Conservation (phyloP, 2,113 vertebrate species). For the Prietella phreatophila region DNA sequence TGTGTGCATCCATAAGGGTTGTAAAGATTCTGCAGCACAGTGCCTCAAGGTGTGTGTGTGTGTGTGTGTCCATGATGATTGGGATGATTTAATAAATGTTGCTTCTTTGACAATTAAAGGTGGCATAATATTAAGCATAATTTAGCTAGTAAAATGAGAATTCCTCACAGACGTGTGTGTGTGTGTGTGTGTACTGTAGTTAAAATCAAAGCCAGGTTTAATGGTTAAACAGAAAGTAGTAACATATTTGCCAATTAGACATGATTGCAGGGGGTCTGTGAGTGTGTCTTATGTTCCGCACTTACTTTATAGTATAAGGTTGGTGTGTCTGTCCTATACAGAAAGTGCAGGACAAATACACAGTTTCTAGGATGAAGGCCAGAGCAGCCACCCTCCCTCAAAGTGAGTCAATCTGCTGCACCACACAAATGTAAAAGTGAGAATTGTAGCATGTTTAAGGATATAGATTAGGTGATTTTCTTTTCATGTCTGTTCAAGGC, state of each 20-base stretch:
- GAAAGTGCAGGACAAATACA: conserved; percentile 85
- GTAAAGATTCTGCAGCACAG: conserved; percentile 78
- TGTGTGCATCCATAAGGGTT: conserved; percentile 80
- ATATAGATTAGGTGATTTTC: not conserved
- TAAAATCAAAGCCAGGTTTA: conserved; percentile 22
- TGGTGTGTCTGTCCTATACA: conserved; percentile 57
- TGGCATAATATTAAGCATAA: not conserved
- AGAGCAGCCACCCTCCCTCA: conserved; percentile 77
- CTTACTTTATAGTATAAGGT: not conserved
- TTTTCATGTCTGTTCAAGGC: not conserved
- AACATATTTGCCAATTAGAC: conserved; percentile 38
- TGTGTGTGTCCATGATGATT: not conserved
- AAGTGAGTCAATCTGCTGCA: conserved; percentile 77
- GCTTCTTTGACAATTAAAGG: not conserved
- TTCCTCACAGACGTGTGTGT: not conserved
- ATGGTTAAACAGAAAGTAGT: conserved; percentile 38
- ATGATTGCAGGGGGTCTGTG: conserved; percentile 15
- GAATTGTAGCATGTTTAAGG: not conserved
- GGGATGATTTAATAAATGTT: not conserved
- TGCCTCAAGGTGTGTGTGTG: conserved; percentile 82
- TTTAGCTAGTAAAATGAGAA: not conserved
- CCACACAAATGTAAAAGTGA: not conserved
- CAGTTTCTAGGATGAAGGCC: conserved; percentile 70
- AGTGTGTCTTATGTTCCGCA: not conserved
- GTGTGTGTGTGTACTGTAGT: not conserved